A percentile compares a stretch with the other conserved stretches of the same genome.
Evolutionary conservation across 2,797 vertebrate genomes (phyloP).

Genomic region (Linurgus olivaceus): DNA sequence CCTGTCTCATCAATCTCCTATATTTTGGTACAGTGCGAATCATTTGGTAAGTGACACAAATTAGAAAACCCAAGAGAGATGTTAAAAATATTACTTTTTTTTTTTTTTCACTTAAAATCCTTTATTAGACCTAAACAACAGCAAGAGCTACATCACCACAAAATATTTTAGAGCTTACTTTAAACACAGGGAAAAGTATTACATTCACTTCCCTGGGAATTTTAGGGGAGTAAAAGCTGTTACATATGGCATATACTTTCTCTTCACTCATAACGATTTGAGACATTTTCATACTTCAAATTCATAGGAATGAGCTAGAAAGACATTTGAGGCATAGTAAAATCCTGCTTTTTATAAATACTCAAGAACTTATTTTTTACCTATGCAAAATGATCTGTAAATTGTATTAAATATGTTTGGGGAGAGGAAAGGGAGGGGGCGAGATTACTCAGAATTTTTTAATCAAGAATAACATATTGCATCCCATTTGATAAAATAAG

Average conservation of each 20-base stretch:
- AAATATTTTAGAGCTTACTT: background rate
- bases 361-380: background rate
- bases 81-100: background rate
- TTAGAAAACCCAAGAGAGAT: conserved; percentile 16
- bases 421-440: background rate
- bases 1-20: conserved; percentile 50
- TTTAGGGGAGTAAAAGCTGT: background rate
- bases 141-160: background rate
- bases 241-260: background rate
- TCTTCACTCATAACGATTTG: background rate
- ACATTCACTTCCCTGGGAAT: background rate
- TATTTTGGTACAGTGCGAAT: conserved; percentile 53
- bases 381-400: background rate
- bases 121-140: conserved; percentile 2
- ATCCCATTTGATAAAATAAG: background rate
- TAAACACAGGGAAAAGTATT: background rate
- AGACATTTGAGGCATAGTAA: background rate
- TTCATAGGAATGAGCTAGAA: background rate
- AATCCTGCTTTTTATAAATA: background rate
- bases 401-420: background rate
- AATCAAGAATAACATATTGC: conserved; percentile 11
- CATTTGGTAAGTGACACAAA: conserved; percentile 42
- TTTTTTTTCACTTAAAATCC: background rate
- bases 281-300: background rate
- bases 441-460: background rate